Evolutionary conservation across 1,140 invertebrate genomes (phyloP).

Genomic region (Coboldia fuscipes): DNA sequence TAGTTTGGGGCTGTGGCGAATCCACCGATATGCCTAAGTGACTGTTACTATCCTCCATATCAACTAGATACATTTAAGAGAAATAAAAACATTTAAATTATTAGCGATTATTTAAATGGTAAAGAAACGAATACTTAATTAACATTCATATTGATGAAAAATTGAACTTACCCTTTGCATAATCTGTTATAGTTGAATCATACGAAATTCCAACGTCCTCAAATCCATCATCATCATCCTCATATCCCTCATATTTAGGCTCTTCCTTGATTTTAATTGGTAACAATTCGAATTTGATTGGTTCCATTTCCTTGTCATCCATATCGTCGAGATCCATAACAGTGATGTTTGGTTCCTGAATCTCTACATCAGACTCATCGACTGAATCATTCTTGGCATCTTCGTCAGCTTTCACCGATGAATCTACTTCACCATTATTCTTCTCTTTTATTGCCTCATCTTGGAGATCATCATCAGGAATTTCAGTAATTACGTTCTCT

Average conservation of each 20-base stretch:
- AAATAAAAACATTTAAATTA: neutral
- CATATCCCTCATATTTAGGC: constrained; percentile 13
- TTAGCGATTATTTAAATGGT: constrained; percentile 1
- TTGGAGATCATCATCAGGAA: constrained; percentile 20
- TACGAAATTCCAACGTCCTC: constrained; percentile 24
- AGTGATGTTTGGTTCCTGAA: constrained; percentile 20
- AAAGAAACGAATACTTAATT: too few relatives aligned
- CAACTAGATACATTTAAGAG: constrained; percentile 4
- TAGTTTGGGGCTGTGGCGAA: constrained; percentile 27
- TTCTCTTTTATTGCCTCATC: constrained; percentile 12
- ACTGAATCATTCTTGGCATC: constrained; percentile 18
- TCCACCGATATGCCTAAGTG: constrained; percentile 3
- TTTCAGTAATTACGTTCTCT: constrained; percentile 19
- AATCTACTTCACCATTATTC: constrained; percentile 10
- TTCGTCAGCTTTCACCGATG: constrained; percentile 14
- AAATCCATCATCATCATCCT: constrained; percentile 26
- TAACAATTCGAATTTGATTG: constrained; percentile 7
- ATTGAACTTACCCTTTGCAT: constrained; percentile 19
- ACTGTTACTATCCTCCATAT: neutral
- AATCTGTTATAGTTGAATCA: constrained; percentile 13
- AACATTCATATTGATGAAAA: too few relatives aligned
- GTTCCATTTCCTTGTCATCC: constrained; percentile 16
- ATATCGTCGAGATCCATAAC: constrained; percentile 25
- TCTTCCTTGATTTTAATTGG: constrained; percentile 18
- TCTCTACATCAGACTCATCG: constrained; percentile 17